Conservation (phyloP, 2,113 vertebrate species). For the Sebastes schlegelii region DNA sequence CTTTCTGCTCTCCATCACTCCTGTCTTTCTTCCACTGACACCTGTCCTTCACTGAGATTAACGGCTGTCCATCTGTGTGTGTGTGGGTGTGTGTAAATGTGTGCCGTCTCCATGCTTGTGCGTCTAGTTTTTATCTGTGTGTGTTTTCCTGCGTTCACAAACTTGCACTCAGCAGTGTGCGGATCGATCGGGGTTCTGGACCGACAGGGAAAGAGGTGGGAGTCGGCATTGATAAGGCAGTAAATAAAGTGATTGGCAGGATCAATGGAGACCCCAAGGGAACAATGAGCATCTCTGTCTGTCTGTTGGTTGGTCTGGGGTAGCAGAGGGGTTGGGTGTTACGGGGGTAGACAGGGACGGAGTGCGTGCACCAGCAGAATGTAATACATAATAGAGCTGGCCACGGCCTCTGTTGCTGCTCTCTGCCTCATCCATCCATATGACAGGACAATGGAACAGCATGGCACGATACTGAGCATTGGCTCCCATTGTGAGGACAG, state of each 20-base stretch:
- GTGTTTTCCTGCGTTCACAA: conserved; percentile 13
- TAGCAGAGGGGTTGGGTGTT: conserved; percentile 5
- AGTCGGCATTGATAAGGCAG: conserved; percentile 68
- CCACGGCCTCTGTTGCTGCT: conserved; percentile 42
- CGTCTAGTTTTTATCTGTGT: conserved; percentile 2
- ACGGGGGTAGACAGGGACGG: conserved; percentile 15
- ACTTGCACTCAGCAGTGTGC: conserved; percentile 23
- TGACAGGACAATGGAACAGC: conserved; percentile 73
- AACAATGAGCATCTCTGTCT: conserved; percentile 59
- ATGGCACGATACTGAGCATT: conserved; percentile 45
- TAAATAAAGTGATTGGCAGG: conserved; percentile 79
- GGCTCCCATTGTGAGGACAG: conserved; percentile 58
- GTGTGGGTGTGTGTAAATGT: conserved; percentile 4
- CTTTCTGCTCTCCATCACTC: conserved; percentile 42
- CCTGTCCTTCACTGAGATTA: conserved; percentile 58
- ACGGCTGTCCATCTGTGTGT: conserved; percentile 11
- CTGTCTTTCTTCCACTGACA: conserved; percentile 48
- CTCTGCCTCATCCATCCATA: conserved; percentile 65
- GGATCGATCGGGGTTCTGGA: conserved; percentile 40
- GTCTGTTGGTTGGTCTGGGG: not conserved
- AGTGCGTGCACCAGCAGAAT: conserved; percentile 47
- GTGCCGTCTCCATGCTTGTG: not conserved
- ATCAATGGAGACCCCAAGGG: conserved; percentile 64
- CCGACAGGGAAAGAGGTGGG: conserved; percentile 46
- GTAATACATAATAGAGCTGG: conserved; percentile 60